Conservation (phyloP, 37 sponge, comb jelly and placozoan genomes). For the Chondrosia reniformis region DNA sequence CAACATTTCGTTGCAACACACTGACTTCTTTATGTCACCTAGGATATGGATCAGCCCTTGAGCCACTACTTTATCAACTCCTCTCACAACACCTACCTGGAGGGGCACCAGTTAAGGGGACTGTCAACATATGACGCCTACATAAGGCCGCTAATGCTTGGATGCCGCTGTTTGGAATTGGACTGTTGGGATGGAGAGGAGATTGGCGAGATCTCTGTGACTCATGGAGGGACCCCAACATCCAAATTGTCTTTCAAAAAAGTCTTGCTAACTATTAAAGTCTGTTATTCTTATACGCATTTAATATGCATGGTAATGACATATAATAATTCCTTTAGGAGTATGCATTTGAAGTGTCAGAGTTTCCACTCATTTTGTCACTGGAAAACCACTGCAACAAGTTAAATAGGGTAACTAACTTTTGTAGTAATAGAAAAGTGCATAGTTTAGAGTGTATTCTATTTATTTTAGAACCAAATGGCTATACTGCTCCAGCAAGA, state of each 20-base stretch:
- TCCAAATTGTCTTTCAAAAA: neutral
- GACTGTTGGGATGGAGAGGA: conserved; percentile 67
- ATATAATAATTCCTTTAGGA: conserved; percentile 26
- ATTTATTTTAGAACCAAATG: neutral
- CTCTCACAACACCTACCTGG: conserved; percentile 91
- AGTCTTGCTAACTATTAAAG: conserved; percentile 4
- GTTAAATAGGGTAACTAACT: conserved; percentile 9
- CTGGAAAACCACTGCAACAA: conserved; percentile 79
- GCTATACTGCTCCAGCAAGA: conserved; percentile 18
- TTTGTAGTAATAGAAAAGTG: neutral
- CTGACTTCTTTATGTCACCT: neutral
- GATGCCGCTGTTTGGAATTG: conserved; percentile 84
- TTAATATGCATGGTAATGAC: neutral
- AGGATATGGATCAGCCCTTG: conserved; percentile 90
- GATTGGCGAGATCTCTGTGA: neutral
- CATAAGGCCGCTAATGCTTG: conserved; percentile 71
- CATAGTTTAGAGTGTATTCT: neutral
- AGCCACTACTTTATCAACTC: conserved; percentile 95
- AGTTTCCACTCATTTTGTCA: conserved; percentile 74
- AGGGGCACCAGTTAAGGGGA: conserved; percentile 78
- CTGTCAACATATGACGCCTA: conserved; percentile 85
- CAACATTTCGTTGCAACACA: no score
- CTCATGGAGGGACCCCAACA: conserved; percentile 5
- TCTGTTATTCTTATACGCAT: neutral
- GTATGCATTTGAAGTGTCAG: conserved; percentile 62